Base-by-base conservation (phyloP, 92 coral and sea anemone species). In the Umimayanthus kanabou region DNA sequence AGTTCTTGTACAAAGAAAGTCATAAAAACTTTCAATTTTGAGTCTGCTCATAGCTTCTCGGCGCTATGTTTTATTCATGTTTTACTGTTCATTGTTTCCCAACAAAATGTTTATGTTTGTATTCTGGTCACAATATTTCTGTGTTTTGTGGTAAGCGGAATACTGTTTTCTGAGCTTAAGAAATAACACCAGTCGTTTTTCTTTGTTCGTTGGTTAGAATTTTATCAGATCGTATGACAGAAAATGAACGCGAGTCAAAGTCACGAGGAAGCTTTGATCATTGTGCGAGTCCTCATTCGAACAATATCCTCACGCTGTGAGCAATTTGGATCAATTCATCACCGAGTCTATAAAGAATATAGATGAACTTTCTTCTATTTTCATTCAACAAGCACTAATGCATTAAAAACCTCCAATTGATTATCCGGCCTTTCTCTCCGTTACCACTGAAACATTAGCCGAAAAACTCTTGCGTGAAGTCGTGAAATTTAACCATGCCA, bases 301-400 rank as follows among this genome's bases (percentile, higher is more conserved):
- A 83, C 78, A 83, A 83, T 83, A 83, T 83, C 45, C 10, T 83
- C 87, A 83, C 42, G 87, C 87, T 83, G 87, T 69, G 87, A 83
- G 16, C 87, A 16, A 70, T 83, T 67, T 42, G 39, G 87, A 69
- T 70, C 77, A 83, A 69, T 75, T 83, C 37, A 83, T 69, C 78
- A 45, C 37, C 37, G 37, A 2, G 22, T 9, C 74, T 33, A 33
- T 33, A 39, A 9, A 18, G 87, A 83, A 83, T 83, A 83, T 83
- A 42, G 78, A 83, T 83, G 78, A 83, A 83, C 66, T 43, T 83
- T 83, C 39, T 45, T 45, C 78, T 47, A 29, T 40, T 42, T 25
- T 50, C 28, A 15, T 50, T 7, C 25, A 83, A 83, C 87, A 70
- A 70, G 74, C 65, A 26, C 42, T 70, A 55, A 55, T 70, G 71